Conservation (phyloP, 1,140 invertebrate genomes). For the Drosophila lacteicornis region DNA sequence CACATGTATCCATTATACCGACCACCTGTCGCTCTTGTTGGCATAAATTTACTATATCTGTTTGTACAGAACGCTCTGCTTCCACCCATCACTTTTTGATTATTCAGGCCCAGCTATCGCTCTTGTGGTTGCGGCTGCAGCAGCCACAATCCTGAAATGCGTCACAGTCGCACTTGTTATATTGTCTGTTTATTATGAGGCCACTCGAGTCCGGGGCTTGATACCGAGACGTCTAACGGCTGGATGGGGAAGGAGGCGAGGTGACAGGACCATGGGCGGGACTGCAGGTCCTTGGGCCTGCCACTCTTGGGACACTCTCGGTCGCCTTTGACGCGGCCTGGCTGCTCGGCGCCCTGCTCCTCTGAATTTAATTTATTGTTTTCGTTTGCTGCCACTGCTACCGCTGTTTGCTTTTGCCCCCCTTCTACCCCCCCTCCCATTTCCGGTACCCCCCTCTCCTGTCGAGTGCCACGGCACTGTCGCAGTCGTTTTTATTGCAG, state of each 20-base stretch:
- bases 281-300: slow-evolving; percentile 57
- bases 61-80: not conserved
- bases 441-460: slow-evolving; percentile 11
- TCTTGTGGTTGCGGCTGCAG: slow-evolving; percentile 20
- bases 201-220: slow-evolving; percentile 60
- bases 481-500: slow-evolving; percentile 76
- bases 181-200: slow-evolving; percentile 73
- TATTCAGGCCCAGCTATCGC: slow-evolving; percentile 18
- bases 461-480: slow-evolving; percentile 77
- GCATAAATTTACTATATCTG: slow-evolving; percentile 16
- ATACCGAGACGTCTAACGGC: slow-evolving; percentile 44
- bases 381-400: slow-evolving; percentile 52
- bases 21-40: slow-evolving; percentile 20
- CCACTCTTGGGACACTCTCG: slow-evolving; percentile 42
- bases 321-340: slow-evolving; percentile 67
- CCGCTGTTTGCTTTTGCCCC: slow-evolving; percentile 22
- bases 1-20: slow-evolving; percentile 2
- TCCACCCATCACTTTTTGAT: slow-evolving; percentile 4
- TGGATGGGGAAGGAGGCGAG: not conserved
- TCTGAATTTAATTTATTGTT: slow-evolving; percentile 82
- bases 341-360: slow-evolving; percentile 33
- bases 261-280: slow-evolving; percentile 33
- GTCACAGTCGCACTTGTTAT: slow-evolving; percentile 60
- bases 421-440: not conserved
- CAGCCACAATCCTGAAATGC: slow-evolving; percentile 38